Evolutionary conservation across 2,797 vertebrate genomes (phyloP), one percentile per base, ranked within the genome.

Genomic region (Myiotriccus ornatus): DNA sequence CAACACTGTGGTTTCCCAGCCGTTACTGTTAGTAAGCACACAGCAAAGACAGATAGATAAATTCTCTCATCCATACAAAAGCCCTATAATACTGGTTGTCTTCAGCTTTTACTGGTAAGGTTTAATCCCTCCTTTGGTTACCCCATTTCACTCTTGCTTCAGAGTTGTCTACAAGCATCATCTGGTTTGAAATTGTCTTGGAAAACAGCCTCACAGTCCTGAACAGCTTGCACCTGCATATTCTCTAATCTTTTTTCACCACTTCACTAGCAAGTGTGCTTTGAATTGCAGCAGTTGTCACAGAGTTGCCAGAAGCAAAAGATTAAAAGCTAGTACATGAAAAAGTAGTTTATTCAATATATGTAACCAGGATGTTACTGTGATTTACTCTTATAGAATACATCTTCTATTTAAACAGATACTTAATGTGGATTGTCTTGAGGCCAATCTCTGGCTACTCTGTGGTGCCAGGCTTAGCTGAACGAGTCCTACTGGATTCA

Each of bases 171-270:
- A 20, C n/a, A 69, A 83, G 35, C 47, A 69, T 77, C 49, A 65
- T 50, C 67, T 57, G 35, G 6, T 53, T 59, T 35, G 27, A 69
- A 81, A 88, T 34, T 67, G 34, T 46, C 41, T 64, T 64, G 56
- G 34, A 87, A 92, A 90, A 50, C 7, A 53, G 41, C 49, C 60
- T 88, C 56, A 34, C 37, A 75, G 37, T 14, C 49, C 46, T 71
- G 74, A 92, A 69, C 18, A 74, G 32, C n/a, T 67, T 87, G 75
- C 84, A 94, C 71, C 71, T 91, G 68, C 50, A 10, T 63, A 89
- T 82, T 75, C 16, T 69, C 35, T 83, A 28, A 35, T 24, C 32
- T 47, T 70, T 91, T 59, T 82, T 39, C 28, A 32, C 50, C 43
- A 62, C 50, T 94, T 87, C 57, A 64, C 32, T 57, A 35, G 35